These are phyloP conservation scores for Bombus confusus DNA, from an alignment of 1,140 invertebrate genomes.

Conservation along the genomic window DNA sequence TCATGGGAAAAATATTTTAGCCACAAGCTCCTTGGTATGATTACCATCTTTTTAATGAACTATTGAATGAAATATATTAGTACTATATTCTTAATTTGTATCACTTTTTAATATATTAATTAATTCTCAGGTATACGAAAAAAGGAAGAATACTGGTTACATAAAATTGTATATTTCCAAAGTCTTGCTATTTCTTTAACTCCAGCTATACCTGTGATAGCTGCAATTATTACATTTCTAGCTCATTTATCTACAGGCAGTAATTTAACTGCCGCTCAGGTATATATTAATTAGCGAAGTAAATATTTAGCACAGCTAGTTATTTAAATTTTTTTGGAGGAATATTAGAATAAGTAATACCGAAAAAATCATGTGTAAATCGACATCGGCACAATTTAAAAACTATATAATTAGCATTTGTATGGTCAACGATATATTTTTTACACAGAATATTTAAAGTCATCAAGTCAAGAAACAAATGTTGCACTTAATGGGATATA, in stretches of 20 bases:
- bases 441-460: not conserved
- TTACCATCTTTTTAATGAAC: not conserved
- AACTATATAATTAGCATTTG: not conserved
- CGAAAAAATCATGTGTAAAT: slow-evolving; percentile 10
- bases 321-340: slow-evolving; percentile 22
- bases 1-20: slow-evolving; percentile 93
- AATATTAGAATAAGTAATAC: slow-evolving; percentile 55
- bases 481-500: slow-evolving; percentile 45
- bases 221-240: slow-evolving; percentile 86
- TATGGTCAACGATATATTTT: not conserved
- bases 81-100: not conserved
- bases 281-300: slow-evolving; percentile 62
- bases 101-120: not conserved
- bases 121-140: slow-evolving; percentile 82
- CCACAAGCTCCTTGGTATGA: slow-evolving; percentile 75
- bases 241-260: slow-evolving; percentile 84
- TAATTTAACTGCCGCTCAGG: slow-evolving; percentile 85
- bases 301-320: not conserved
- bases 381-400: not conserved
- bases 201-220: slow-evolving; percentile 85
- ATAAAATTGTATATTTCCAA: slow-evolving; percentile 85
- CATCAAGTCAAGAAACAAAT: not conserved
- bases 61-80: not conserved
- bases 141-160: slow-evolving; percentile 83
- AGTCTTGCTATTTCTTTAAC: slow-evolving; percentile 85